These are phyloP conservation scores for Amblyraja radiata DNA, from an alignment of 2,797 vertebrate species.

Conservation along the genomic window DNA sequence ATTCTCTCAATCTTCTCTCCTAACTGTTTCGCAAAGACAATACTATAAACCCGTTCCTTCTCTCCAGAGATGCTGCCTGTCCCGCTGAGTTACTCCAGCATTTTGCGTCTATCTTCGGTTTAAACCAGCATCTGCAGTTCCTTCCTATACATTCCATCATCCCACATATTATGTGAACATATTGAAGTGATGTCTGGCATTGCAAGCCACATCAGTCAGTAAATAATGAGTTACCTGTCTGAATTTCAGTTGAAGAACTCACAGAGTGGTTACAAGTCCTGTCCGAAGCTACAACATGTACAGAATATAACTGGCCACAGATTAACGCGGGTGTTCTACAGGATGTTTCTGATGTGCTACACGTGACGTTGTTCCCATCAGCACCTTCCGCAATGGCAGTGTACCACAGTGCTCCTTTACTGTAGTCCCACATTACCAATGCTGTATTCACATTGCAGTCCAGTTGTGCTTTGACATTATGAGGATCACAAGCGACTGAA, in stretches of 20 bases:
- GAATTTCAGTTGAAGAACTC: not conserved
- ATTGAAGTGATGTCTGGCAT: not conserved
- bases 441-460: slow-evolving; percentile 23
- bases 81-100: no score
- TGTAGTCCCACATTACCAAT: not conserved
- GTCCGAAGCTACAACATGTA: not conserved
- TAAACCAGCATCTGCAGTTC: no score
- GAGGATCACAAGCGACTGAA: slow-evolving; percentile 6
- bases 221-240: not conserved
- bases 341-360: slow-evolving; percentile 21
- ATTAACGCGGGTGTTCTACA: not conserved
- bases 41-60: no score
- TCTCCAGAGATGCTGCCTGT: no score
- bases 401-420: not conserved
- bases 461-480: not conserved
- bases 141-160: no score
- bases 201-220: not conserved
- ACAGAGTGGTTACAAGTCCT: not conserved
- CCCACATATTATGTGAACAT: no score
- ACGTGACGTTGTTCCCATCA: not conserved
- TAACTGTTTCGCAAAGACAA: no score
- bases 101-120: no score
- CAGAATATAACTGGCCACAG: slow-evolving; percentile 19
- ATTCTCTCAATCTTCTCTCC: no score
- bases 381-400: not conserved